Evolutionary conservation across 2,113 vertebrate genomes (phyloP), one percentile per base, ranked within the genome.

Genomic region (Dicentrarchus labrax): DNA sequence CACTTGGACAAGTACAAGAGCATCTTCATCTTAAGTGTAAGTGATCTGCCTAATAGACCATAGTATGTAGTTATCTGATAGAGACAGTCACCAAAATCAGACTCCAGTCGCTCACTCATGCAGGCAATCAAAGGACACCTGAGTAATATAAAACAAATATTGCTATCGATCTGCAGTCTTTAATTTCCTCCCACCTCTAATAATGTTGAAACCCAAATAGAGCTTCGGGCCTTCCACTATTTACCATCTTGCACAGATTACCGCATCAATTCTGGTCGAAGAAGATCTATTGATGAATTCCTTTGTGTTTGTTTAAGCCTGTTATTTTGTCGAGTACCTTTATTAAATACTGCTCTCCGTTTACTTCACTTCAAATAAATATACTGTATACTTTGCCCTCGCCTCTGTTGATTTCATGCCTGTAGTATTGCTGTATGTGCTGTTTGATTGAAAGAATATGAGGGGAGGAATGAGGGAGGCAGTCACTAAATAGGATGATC

Each of bases 91-190:
- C 87, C 86, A 83, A 88, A 91, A 87, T 84, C 84, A 69, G 83
- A 87, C 86, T 86, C n/a, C 72, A 72, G 85, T 65, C 75, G 36
- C 56, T 88, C 86, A 73, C 67, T 90, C 86, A 86, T 86, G 89
- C 89, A 88, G 83, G 88, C 89, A 89, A 87, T 89, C 90, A 90
- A 85, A 87, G 68, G 86, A 92, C 91, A 91, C 85, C 88, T 89
- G 90, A 91, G 90, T 80, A 90, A 92, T 86, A 91, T 91, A 84
- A 92, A 94, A 92, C 89, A 92, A 92, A 95, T 92, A 94, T 91
- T 92, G 79, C 84, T 91, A 94, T 94, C 84, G 92, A 95, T 95
- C 90, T 68, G 67, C 74, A 39, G 66, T 71, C 83, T 92, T 92
- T 92, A 88, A 93, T 91, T 90, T 92, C 89, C 88, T 87, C 84